These are phyloP conservation scores for Menidia menidia DNA, from an alignment of 2,797 vertebrate species.

Conservation along the genomic window DNA sequence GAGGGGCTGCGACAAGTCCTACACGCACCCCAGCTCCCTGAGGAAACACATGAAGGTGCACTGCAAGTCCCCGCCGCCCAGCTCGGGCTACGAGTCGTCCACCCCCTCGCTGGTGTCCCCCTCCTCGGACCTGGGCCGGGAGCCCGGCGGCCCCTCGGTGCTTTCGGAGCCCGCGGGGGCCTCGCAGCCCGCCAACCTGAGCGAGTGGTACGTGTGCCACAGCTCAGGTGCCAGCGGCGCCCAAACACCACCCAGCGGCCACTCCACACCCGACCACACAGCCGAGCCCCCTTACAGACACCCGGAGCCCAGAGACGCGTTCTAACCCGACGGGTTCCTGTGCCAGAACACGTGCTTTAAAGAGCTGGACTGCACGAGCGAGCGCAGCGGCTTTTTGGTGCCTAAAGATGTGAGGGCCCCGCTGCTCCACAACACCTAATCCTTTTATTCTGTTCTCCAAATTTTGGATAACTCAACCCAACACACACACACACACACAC, in stretches of 20 bases:
- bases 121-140: constrained; percentile 92
- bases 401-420: constrained; percentile 52
- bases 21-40: constrained; percentile 98
- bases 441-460: not conserved
- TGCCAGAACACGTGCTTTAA: constrained; percentile 20
- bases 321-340: constrained; percentile 62
- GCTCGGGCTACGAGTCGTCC: constrained; percentile 95
- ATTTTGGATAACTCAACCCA: constrained; percentile 56
- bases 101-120: constrained; percentile 93
- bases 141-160: constrained; percentile 81
- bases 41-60: constrained; percentile 99
- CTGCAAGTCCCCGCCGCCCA: constrained; percentile 96
- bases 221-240: constrained; percentile 85
- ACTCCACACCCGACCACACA: constrained; percentile 82
- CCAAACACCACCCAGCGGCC: constrained; percentile 81
- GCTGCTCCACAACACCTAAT: too few species aligned
- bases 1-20: constrained; percentile 98
- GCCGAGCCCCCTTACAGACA: constrained; percentile 80
- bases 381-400: constrained; percentile 48
- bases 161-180: constrained; percentile 85
- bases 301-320: constrained; percentile 80
- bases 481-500: constrained; percentile 41
- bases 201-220: constrained; percentile 98
- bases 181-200: constrained; percentile 90
- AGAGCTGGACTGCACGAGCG: constrained; percentile 32